phyloP scores from a whole-genome alignment of 2,797 vertebrate species.

The Anguilla pacifica region DNA sequence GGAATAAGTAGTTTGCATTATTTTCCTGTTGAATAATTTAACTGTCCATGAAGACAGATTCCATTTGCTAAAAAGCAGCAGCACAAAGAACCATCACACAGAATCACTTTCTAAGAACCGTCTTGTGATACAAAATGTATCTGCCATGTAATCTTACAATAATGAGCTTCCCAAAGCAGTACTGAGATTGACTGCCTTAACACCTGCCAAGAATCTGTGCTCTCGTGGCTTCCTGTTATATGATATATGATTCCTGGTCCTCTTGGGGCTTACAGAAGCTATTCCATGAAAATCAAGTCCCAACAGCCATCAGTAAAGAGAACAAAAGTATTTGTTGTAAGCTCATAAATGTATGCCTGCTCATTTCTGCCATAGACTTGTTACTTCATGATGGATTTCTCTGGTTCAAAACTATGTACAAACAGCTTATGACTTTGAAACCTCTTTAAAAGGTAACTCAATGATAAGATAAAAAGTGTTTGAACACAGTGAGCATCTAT shows the following conservation, averaged over 20 bases:
- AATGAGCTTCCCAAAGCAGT: background rate
- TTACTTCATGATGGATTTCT: background rate
- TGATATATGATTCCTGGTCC: background rate
- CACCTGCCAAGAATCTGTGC: conserved; percentile 9
- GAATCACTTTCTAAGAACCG: conserved; percentile 1
- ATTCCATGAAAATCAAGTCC: background rate
- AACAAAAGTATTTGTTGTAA: background rate
- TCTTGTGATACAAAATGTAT: background rate
- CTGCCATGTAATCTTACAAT: background rate
- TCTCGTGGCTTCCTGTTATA: background rate
- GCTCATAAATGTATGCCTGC: background rate
- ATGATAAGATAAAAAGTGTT: background rate
- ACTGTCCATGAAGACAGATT: background rate
- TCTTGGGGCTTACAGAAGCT: background rate
- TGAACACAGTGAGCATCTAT: background rate
- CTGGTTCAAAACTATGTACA: background rate
- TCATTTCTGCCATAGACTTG: background rate
- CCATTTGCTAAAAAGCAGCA: background rate
- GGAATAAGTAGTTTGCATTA: background rate
- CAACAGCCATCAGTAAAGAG: background rate
- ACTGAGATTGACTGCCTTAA: background rate
- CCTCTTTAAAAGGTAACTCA: background rate
- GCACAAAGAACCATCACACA: background rate
- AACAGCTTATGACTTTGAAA: background rate
- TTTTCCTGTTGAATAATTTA: background rate